A percentile compares a stretch with the other conserved stretches of the same genome.
Evolutionary conservation across 1,140 invertebrate species (phyloP).

Genomic region (Frieseomelitta varia): DNA sequence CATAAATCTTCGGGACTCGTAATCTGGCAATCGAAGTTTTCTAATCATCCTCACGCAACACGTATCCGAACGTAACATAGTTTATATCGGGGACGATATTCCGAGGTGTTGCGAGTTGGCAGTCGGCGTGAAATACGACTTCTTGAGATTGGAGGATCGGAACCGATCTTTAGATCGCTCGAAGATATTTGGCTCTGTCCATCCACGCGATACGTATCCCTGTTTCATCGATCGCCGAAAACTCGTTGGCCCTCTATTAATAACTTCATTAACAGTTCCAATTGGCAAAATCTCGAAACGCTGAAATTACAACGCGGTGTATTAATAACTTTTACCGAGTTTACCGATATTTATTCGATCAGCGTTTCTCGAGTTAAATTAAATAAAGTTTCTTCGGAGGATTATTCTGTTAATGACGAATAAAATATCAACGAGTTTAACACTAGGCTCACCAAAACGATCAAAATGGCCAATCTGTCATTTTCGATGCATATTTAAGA

Average conservation of each 20-base stretch:
- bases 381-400: too few relatives aligned
- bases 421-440: too few relatives aligned
- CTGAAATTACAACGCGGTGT: not conserved
- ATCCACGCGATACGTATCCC: not conserved
- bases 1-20: conserved; percentile 59
- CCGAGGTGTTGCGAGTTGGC: conserved; percentile 54
- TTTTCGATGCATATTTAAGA: too few relatives aligned
- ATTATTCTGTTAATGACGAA: not conserved
- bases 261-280: not conserved
- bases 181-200: not conserved
- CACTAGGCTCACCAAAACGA: too few relatives aligned
- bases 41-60: conserved; percentile 62
- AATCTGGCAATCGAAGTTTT: conserved; percentile 74
- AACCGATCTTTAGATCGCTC: not conserved
- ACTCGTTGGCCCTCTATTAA: not conserved
- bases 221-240: not conserved
- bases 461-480: too few relatives aligned
- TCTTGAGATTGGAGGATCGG: conserved; percentile 29
- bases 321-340: not conserved
- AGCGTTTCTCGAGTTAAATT: not conserved
- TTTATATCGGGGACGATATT: conserved; percentile 67
- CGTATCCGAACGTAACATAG: conserved; percentile 61
- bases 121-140: conserved; percentile 59
- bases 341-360: not conserved
- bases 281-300: not conserved